These are phyloP conservation scores for Kryptolebias marmoratus DNA, from an alignment of 2,113 vertebrate genomes.

Conservation along the genomic window DNA sequence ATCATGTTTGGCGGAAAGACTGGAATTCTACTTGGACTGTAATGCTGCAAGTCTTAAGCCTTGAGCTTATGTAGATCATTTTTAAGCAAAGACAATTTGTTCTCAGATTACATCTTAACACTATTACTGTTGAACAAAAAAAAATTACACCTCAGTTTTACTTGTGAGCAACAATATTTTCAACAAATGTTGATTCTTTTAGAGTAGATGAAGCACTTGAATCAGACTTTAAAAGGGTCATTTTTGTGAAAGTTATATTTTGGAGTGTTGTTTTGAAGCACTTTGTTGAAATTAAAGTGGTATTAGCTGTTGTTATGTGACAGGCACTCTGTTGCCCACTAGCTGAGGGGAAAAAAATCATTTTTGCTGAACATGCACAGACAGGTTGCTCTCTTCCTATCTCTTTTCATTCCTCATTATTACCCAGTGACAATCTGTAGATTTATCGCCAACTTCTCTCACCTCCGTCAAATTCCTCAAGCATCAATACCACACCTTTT, in stretches of 20 bases:
- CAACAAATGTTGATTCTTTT: neutral
- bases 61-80: slow-evolving; percentile 1
- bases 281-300: slow-evolving; percentile 45
- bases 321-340: slow-evolving; percentile 36
- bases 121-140: slow-evolving; percentile 12
- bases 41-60: slow-evolving; percentile 5
- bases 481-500: slow-evolving; percentile 45
- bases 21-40: slow-evolving; percentile 18
- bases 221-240: slow-evolving; percentile 20
- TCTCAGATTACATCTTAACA: slow-evolving; percentile 4
- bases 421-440: slow-evolving; percentile 52
- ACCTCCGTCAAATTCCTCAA: slow-evolving; percentile 33
- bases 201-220: slow-evolving; percentile 16
- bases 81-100: neutral
- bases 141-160: slow-evolving; percentile 2
- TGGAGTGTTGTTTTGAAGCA: slow-evolving; percentile 35
- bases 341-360: slow-evolving; percentile 18
- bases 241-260: slow-evolving; percentile 22
- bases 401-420: slow-evolving; percentile 44
- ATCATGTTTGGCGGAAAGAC: slow-evolving; percentile 20
- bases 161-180: neutral
- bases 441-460: slow-evolving; percentile 47
- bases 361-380: slow-evolving; percentile 55
- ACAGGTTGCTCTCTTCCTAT: slow-evolving; percentile 53
- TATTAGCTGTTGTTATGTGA: slow-evolving; percentile 41